phyloP scores from a whole-genome alignment of 1,140 invertebrate species.

The Helicorthomorpha holstii region DNA sequence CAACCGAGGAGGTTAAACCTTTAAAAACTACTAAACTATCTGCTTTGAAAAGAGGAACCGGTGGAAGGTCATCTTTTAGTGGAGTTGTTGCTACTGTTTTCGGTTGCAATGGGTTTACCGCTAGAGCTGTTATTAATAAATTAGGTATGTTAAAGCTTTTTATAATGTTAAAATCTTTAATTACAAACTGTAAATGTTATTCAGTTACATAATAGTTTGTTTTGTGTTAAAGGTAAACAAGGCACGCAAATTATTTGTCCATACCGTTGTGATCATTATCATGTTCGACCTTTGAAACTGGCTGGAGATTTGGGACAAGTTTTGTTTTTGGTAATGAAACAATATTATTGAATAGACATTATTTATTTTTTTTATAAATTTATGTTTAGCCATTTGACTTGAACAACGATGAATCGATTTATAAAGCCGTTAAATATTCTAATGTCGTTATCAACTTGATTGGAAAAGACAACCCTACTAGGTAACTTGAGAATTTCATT shows the following conservation, averaged over 20 bases:
- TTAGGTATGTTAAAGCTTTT: constrained; percentile 48
- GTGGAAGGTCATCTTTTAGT: constrained; percentile 88
- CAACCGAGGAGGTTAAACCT: constrained; percentile 10
- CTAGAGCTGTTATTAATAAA: constrained; percentile 64
- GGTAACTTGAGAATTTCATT: constrained; percentile 20
- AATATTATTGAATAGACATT: background rate
- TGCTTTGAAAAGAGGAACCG: constrained; percentile 63
- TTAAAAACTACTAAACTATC: constrained; percentile 37
- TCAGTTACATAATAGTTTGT: too few species aligned
- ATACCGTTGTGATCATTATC: constrained; percentile 71
- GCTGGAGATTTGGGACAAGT: constrained; percentile 92
- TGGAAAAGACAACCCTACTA: constrained; percentile 79
- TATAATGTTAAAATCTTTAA: too few species aligned
- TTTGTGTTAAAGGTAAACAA: constrained; percentile 31
- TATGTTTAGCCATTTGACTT: constrained; percentile 58
- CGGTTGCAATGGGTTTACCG: constrained; percentile 75
- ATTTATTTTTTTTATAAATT: too few species aligned
- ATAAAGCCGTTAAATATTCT: constrained; percentile 77
- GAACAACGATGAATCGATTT: constrained; percentile 71
- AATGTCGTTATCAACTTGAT: constrained; percentile 95
- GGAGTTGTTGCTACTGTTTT: constrained; percentile 95
- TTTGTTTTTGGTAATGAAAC: constrained; percentile 37
- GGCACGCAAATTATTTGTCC: constrained; percentile 73
- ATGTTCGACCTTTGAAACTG: constrained; percentile 55
- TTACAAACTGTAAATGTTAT: too few species aligned